Percentiles rank a stretch among this genome's conserved stretches.
These are phyloP conservation scores for Paracanthobrama guichenoti DNA, from an alignment of 2,113 vertebrate species.

Conservation along the genomic window DNA sequence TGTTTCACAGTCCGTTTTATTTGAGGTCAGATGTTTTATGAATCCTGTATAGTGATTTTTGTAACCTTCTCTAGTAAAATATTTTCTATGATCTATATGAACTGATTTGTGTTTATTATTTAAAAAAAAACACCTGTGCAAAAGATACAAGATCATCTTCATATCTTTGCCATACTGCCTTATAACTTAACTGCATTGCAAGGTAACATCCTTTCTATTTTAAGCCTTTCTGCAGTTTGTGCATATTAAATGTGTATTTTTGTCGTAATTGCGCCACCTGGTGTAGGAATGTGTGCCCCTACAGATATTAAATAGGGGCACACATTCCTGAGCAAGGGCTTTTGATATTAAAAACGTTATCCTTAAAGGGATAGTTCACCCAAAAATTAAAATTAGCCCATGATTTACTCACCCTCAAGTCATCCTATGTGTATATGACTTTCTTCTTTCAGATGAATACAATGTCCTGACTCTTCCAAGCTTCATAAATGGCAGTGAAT, in stretches of 20 bases:
- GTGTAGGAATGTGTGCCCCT: not conserved
- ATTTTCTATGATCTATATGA: constrained; percentile 99
- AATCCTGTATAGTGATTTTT: constrained; percentile 99
- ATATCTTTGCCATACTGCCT: not conserved
- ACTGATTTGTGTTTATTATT: constrained; percentile 74
- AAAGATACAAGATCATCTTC: not conserved
- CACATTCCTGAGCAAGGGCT: no score
- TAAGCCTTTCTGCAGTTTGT: not conserved
- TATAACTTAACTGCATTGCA: not conserved
- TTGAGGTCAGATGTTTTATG: constrained; percentile 93
- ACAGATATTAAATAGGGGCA: no score
- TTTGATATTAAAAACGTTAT: not conserved
- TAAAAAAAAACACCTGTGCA: not conserved
- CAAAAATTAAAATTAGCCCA: no score
- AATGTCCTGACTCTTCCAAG: no score
- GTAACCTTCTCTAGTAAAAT: constrained; percentile 99
- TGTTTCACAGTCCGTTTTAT: constrained; percentile 85
- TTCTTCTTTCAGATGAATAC: no score
- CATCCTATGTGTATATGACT: no score
- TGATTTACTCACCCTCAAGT: no score
- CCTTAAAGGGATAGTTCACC: no score
- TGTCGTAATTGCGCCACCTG: not conserved
- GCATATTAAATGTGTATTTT: not conserved
- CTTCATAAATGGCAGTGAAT: no score
- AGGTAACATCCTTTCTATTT: not conserved